Evolutionary conservation across 2,888 invertebrate genomes (phyloP).

Genomic region (Spialia ferax): DNA sequence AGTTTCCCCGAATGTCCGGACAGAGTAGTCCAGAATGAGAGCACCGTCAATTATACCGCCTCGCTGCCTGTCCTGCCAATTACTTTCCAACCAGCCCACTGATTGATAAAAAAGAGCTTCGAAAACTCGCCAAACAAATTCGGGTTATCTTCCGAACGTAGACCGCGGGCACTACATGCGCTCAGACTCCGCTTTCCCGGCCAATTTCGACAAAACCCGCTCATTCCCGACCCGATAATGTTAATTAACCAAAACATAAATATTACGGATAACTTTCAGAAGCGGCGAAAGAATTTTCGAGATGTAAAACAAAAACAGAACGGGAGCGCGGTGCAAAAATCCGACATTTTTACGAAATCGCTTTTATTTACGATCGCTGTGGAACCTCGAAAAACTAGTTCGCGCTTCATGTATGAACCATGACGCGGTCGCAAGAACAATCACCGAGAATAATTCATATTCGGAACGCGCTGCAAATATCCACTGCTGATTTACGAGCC

Average conservation of each 20-base stretch:
- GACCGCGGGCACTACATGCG: slow-evolving; percentile 62
- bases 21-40: slow-evolving; percentile 82
- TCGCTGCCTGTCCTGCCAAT: slow-evolving; percentile 75
- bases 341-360: slow-evolving; percentile 69
- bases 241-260: slow-evolving; percentile 68
- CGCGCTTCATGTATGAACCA: slow-evolving; percentile 86
- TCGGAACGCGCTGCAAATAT: slow-evolving; percentile 83
- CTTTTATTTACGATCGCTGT: slow-evolving; percentile 69
- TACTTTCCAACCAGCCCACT: slow-evolving; percentile 72
- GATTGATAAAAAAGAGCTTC: slow-evolving; percentile 83
- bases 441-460: slow-evolving; percentile 85
- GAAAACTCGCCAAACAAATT: slow-evolving; percentile 80
- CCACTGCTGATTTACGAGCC: slow-evolving; percentile 76
- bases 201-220: slow-evolving; percentile 61
- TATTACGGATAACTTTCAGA: slow-evolving; percentile 55
- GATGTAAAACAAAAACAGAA: slow-evolving; percentile 56
- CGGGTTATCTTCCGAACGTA: slow-evolving; percentile 69
- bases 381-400: slow-evolving; percentile 79
- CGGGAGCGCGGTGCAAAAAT: slow-evolving; percentile 60
- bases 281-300: slow-evolving; percentile 48
- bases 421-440: slow-evolving; percentile 83
- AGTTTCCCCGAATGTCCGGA: slow-evolving; percentile 83
- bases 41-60: slow-evolving; percentile 80
- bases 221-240: slow-evolving; percentile 68
- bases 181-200: slow-evolving; percentile 56